Evolutionary conservation across 35 echinoderm and acorn worm species (phyloP).

Genomic region (Stichopus chloronotus): DNA sequence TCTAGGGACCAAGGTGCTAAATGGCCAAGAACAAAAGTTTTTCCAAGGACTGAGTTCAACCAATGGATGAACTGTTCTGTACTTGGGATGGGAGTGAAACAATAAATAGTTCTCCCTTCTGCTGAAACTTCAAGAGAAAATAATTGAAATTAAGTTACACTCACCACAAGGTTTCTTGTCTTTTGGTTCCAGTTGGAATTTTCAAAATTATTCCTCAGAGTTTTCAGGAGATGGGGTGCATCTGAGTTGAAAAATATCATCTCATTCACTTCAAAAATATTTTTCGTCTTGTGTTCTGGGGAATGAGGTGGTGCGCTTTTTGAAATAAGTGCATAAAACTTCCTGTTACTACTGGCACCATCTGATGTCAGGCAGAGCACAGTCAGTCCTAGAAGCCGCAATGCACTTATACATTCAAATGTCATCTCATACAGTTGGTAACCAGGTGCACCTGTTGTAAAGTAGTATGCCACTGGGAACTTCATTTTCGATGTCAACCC

Average conservation of each 20-base stretch:
- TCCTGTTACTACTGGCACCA: constrained; percentile 35
- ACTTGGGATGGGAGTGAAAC: too few species aligned
- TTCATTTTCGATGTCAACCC: constrained; percentile 28
- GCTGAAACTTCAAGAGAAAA: too few species aligned
- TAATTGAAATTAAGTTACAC: not conserved
- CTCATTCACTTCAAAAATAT: not conserved
- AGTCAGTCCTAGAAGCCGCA: not conserved
- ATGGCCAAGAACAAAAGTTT: too few species aligned
- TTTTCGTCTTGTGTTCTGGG: not conserved
- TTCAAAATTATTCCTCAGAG: constrained; percentile 9
- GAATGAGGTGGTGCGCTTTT: too few species aligned
- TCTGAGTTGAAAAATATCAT: not conserved
- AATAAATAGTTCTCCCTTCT: too few species aligned
- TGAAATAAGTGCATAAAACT: not conserved
- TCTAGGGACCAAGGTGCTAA: too few species aligned
- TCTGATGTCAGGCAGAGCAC: not conserved
- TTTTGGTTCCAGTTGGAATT: not conserved
- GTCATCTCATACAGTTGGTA: not conserved
- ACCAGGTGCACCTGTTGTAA: not conserved
- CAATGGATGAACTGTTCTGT: too few species aligned
- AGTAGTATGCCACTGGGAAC: constrained; percentile 32
- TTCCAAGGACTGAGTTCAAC: too few species aligned
- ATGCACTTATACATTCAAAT: not conserved
- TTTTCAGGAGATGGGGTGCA: constrained; percentile 26
- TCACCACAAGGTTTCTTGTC: constrained; percentile 10